Base-by-base conservation (phyloP, 2,113 vertebrate genomes). In the Tetrax tetrax region DNA sequence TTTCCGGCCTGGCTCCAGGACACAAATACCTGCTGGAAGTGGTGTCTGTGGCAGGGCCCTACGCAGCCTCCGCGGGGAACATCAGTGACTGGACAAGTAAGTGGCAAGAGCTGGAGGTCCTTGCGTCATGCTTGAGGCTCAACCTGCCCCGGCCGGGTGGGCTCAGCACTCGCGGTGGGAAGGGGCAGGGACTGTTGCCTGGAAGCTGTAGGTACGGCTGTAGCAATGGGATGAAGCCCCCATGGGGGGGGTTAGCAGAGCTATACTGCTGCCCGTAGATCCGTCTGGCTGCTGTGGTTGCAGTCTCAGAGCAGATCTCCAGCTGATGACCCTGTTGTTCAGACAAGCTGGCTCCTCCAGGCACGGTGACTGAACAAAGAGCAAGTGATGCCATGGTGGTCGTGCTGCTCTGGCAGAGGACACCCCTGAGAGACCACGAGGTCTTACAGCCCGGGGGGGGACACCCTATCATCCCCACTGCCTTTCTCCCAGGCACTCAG, bases 81-180 rank as follows among this genome's bases (percentile, higher is more conserved):
- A 89, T 97, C 96, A 97, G 95, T 2, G 96, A 96, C 70, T 97
- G 97, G 97, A 97, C 97, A 68, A 95, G 97, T 97, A 83, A 97
- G 97, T 97, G 69, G 16, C 48, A 74, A 59, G 61, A 75, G 38
- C 43, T 11, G 25, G 23, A 25, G 6, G 20, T 47, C 19, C 28
- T 79, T 37, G 28, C 14, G 9, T 15, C 37, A 5, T 22, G 27
- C 9, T 4, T 0, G 3, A 65, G 4, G 37, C 18, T 66, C 50
- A 80, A 37, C 47, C 19, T 83, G 53, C 37, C 35, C 43, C 13
- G 14, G 24, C 8, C 12, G n/a, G 47, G 8, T 10, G 38, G 82
- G 48, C 61, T 78, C 74, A 70, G 51, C 24, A 17, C 31, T 47
- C 10, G 22, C 0, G 0, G 50, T 38, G 77, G 28, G 56, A 65